Evolutionary conservation across 2,888 invertebrate species (phyloP).

Genomic region (Cephonodes hylas): DNA sequence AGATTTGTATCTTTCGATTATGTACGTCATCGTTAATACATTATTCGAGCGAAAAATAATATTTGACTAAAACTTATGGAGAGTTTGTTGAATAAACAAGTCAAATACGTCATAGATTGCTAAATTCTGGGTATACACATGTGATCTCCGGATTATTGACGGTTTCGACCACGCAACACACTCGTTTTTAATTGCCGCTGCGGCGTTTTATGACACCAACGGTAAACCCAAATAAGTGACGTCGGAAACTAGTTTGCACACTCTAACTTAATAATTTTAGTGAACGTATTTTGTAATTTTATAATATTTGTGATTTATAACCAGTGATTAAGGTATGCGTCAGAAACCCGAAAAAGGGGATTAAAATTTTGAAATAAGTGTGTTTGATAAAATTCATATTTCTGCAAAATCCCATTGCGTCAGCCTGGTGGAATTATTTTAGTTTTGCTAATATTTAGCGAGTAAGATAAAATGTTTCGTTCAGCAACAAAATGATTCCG

Average conservation of each 20-base stretch:
- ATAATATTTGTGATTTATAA: not conserved
- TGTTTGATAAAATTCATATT: too few relatives aligned
- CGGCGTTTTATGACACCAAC: not conserved
- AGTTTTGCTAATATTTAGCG: too few relatives aligned
- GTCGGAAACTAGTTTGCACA: constrained; percentile 1
- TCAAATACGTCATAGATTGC: not conserved
- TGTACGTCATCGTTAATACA: not conserved
- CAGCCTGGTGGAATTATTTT: too few relatives aligned
- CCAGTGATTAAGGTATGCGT: not conserved
- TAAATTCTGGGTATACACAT: not conserved
- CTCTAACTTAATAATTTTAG: not conserved
- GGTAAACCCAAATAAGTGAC: constrained; percentile 13
- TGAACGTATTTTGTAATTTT: not conserved
- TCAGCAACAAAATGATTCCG: too few relatives aligned
- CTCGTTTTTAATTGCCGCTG: not conserved
- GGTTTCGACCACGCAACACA: not conserved
- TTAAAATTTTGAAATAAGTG: too few relatives aligned
- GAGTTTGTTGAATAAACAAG: too few relatives aligned
- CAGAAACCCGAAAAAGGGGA: too few relatives aligned
- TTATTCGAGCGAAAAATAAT: too few relatives aligned
- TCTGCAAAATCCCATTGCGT: too few relatives aligned
- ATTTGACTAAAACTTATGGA: too few relatives aligned
- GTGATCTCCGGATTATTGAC: not conserved
- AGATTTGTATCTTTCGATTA: not conserved
- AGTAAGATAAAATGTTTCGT: too few relatives aligned